Percentiles rank a stretch among this genome's conserved stretches.
Evolutionary conservation across 92 coral and sea anemone genomes (phyloP).

Genomic region (Isaurus tuberculatus): DNA sequence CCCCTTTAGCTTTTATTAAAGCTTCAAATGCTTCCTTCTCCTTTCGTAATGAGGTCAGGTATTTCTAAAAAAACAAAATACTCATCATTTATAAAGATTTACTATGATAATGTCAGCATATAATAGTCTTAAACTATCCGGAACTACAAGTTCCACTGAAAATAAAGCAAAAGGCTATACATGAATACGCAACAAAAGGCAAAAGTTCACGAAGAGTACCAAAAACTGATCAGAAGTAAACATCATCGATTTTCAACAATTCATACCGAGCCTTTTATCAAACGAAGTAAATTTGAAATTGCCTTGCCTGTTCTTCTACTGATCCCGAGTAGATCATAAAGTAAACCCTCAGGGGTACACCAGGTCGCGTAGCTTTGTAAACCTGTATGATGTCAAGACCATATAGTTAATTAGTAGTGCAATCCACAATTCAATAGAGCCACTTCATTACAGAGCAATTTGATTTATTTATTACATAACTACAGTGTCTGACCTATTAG

Average conservation of each 20-base stretch:
- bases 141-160: background rate
- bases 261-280: background rate
- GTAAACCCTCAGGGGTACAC: slow-evolving; percentile 93
- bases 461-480: no score
- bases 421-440: no score
- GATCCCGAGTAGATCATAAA: slow-evolving; percentile 96
- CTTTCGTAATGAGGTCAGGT: slow-evolving; percentile 91
- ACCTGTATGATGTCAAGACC: slow-evolving; percentile 52
- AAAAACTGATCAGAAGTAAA: background rate
- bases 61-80: slow-evolving; percentile 69
- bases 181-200: no score
- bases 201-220: no score
- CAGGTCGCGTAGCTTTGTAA: slow-evolving; percentile 97
- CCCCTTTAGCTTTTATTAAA: slow-evolving; percentile 92
- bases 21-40: slow-evolving; percentile 97
- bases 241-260: background rate
- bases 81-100: background rate
- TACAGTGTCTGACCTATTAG: no score
- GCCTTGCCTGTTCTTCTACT: slow-evolving; percentile 93
- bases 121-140: background rate
- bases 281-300: background rate
- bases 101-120: background rate
- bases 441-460: no score
- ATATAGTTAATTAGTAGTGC: no score
- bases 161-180: no score